These are phyloP conservation scores for Hylomyscus alleni DNA, from an alignment of 2,797 vertebrate genomes.

Conservation along the genomic window DNA sequence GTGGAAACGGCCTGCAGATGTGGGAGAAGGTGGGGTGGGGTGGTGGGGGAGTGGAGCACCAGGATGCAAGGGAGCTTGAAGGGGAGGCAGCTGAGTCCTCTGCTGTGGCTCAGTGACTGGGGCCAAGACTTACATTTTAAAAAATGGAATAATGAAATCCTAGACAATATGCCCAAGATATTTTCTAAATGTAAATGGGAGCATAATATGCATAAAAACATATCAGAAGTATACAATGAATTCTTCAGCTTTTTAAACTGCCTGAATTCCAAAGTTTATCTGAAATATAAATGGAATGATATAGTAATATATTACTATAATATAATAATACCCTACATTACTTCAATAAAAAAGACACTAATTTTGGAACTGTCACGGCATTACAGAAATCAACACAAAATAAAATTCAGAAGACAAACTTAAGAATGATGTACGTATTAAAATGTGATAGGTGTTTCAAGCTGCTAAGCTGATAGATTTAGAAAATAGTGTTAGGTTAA, in stretches of 20 bases:
- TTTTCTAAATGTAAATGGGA: conserved; percentile 15
- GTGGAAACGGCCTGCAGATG: not conserved
- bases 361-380: not conserved
- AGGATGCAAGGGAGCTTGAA: not conserved
- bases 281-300: not conserved
- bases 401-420: not conserved
- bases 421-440: not conserved
- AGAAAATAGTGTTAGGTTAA: not conserved
- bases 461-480: not conserved
- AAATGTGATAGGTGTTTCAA: not conserved
- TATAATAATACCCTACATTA: not conserved
- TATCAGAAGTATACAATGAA: not conserved
- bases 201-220: not conserved
- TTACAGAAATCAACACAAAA: not conserved
- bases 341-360: not conserved
- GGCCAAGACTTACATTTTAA: not conserved
- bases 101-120: not conserved
- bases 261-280: not conserved
- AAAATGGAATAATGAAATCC: conserved; percentile 26
- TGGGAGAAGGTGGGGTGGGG: not conserved
- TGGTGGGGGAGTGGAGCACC: not conserved
- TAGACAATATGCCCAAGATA: not conserved
- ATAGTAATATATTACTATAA: not conserved
- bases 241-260: not conserved
- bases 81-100: not conserved